These are phyloP conservation scores for Nannobrachium achirus DNA, from an alignment of 2,113 vertebrate genomes.

Conservation along the genomic window DNA sequence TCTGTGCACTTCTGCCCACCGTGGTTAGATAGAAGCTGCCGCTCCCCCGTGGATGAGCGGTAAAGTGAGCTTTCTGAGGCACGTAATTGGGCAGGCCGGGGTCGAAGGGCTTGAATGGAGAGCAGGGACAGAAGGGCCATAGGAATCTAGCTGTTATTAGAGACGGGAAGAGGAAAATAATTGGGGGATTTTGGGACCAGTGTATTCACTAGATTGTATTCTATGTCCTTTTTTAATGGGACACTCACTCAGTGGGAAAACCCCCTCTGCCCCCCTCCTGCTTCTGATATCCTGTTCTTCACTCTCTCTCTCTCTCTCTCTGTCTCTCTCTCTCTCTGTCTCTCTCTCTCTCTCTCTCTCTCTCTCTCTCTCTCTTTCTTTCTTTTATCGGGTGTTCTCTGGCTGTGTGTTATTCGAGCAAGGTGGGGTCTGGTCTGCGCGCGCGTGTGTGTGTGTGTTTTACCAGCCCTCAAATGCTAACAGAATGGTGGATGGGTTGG, in stretches of 20 bases:
- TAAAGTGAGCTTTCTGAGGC: constrained; percentile 44
- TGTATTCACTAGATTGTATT: constrained; percentile 17
- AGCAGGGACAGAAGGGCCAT: constrained; percentile 4
- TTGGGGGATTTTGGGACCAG: constrained; percentile 13
- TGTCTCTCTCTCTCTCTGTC: constrained; percentile 8
- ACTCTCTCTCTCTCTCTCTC: background rate
- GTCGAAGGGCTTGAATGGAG: constrained; percentile 9
- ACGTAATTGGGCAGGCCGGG: constrained; percentile 46
- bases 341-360: background rate
- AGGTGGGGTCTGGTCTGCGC: constrained; percentile 14
- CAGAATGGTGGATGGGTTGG: no score
- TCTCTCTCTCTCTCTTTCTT: background rate
- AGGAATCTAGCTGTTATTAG: constrained; percentile 26
- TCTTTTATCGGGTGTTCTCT: constrained; percentile 14
- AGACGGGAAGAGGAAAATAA: constrained; percentile 10
- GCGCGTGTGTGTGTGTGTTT: constrained; percentile 3
- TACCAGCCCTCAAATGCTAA: no score
- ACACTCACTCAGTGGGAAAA: constrained; percentile 45
- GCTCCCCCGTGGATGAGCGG: constrained; percentile 23
- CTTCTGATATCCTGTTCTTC: constrained; percentile 19
- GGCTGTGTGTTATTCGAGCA: constrained; percentile 14
- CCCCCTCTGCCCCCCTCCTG: constrained; percentile 36
- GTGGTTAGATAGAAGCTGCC: constrained; percentile 59
- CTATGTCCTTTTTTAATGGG: background rate
- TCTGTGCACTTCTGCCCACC: constrained; percentile 2